phyloP scores from a whole-genome alignment of 2,113 vertebrate genomes.

The Rhea americana region DNA sequence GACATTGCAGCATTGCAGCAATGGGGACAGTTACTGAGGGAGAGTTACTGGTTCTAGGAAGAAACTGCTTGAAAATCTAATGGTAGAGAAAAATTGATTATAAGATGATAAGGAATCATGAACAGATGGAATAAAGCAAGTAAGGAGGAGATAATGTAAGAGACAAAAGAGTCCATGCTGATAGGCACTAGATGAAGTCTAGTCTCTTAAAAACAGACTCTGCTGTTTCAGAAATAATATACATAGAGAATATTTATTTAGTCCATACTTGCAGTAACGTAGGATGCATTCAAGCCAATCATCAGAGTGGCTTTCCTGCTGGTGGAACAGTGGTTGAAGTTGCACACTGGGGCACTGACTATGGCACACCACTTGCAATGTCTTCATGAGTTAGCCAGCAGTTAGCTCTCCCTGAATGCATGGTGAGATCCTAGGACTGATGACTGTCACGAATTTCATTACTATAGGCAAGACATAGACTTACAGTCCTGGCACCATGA shows the following conservation, averaged over 20 bases:
- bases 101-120: background rate
- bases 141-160: background rate
- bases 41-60: background rate
- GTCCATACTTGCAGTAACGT: background rate
- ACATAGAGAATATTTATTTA: background rate
- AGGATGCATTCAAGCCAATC: background rate
- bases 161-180: background rate
- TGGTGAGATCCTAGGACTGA: background rate
- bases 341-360: background rate
- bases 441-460: background rate
- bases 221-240: background rate
- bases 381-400: fast-evolving
- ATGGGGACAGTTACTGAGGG: fast-evolving
- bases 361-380: background rate
- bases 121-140: background rate
- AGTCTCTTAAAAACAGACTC: background rate
- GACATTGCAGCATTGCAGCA: background rate
- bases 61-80: background rate
- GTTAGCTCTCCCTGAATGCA: background rate
- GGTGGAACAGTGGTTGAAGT: background rate
- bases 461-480: background rate
- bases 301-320: background rate
- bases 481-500: too few species aligned
- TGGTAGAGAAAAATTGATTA: background rate
- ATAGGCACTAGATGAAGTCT: background rate